Percentiles rank a stretch among this genome's conserved stretches.
phyloP scores from a whole-genome alignment of 2,797 vertebrate species.

The Poeciliopsis paucimaculata region DNA sequence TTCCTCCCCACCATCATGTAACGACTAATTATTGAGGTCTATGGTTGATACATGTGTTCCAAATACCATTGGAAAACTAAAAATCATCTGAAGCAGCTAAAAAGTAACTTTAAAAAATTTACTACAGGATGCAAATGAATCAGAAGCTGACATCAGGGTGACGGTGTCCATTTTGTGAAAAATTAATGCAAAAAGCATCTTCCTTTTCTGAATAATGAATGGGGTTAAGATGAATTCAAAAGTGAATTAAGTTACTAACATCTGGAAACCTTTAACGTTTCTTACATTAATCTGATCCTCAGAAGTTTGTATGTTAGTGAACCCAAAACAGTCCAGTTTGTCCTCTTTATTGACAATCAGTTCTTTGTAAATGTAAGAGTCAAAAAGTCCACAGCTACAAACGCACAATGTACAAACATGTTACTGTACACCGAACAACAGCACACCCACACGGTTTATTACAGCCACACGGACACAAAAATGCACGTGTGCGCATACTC shows the following conservation, averaged over 20 bases:
- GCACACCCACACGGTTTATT: slow-evolving; percentile 42
- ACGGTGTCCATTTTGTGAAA: neutral
- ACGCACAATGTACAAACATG: slow-evolving; percentile 76
- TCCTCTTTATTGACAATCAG: slow-evolving; percentile 78
- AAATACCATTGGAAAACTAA: neutral
- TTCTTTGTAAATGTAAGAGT: slow-evolving; percentile 74
- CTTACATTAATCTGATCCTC: neutral
- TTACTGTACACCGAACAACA: slow-evolving; percentile 71
- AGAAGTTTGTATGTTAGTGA: slow-evolving; percentile 5
- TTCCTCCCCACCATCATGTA: neutral
- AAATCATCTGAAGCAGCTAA: neutral
- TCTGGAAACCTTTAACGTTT: neutral
- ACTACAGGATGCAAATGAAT: neutral
- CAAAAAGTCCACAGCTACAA: slow-evolving; percentile 76
- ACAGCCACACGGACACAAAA: slow-evolving; percentile 36
- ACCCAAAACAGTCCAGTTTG: slow-evolving; percentile 44
- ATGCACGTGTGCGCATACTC: slow-evolving; percentile 56
- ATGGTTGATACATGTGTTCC: neutral
- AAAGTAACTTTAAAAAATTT: neutral
- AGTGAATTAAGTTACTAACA: neutral
- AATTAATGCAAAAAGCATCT: neutral
- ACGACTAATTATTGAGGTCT: neutral
- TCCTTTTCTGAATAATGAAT: neutral
- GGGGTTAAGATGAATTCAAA: neutral
- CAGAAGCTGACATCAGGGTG: neutral